These are phyloP conservation scores for Anguilla marmorata DNA, from an alignment of 2,797 vertebrate genomes.

Conservation along the genomic window DNA sequence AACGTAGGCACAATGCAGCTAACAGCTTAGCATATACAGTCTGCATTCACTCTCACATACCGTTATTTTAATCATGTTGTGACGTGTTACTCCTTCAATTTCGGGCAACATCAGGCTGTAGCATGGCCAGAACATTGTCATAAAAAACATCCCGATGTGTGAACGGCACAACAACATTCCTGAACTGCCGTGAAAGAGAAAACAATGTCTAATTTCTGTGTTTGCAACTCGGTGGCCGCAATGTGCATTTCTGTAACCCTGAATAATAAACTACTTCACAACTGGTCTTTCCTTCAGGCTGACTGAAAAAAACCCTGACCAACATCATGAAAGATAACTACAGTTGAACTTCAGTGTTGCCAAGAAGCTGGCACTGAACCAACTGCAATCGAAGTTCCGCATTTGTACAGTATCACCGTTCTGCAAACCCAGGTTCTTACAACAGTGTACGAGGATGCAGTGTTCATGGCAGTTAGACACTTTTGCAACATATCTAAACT, in stretches of 20 bases:
- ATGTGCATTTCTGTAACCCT: background rate
- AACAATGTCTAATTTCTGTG: background rate
- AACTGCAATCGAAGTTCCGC: background rate
- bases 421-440: background rate
- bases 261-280: background rate
- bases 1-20: background rate
- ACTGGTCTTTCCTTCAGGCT: background rate
- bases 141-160: background rate
- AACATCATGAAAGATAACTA: background rate
- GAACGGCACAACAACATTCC: background rate
- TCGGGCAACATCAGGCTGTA: background rate
- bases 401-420: background rate
- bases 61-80: background rate
- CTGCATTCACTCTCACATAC: background rate
- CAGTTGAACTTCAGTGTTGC: background rate
- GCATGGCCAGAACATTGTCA: background rate
- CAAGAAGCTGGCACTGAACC: background rate
- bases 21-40: background rate
- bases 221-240: background rate
- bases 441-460: background rate
- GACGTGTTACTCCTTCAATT: background rate
- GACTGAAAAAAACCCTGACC: background rate
- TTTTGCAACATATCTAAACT: background rate
- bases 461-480: background rate
- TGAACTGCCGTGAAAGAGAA: background rate